A percentile compares a stretch with the other conserved stretches of the same genome.
phyloP scores from a whole-genome alignment of 1,140 invertebrate species.

The Drosophila tsacasi region DNA sequence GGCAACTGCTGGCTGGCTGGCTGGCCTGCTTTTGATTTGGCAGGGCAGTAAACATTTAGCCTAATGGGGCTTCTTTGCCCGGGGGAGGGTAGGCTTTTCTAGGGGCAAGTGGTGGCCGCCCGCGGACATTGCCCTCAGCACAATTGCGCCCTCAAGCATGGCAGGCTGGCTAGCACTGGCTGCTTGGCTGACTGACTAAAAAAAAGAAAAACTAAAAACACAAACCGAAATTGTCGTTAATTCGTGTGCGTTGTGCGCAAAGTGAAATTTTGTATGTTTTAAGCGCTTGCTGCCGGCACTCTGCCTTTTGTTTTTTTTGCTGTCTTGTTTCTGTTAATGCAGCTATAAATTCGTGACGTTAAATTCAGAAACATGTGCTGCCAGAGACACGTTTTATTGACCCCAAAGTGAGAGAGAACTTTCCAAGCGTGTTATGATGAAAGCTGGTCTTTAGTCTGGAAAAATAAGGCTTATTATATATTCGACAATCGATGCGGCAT shows the following conservation, averaged over 20 bases:
- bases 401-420: conserved; percentile 68
- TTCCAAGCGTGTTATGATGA: conserved; percentile 68
- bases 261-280: conserved; percentile 71
- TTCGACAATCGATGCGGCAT: neutral
- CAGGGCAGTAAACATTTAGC: conserved; percentile 65
- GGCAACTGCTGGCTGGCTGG: conserved; percentile 25
- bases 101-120: conserved; percentile 6
- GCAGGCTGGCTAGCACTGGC: conserved; percentile 16
- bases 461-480: neutral
- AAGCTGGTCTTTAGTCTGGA: conserved; percentile 28
- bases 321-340: conserved; percentile 71
- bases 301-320: conserved; percentile 22
- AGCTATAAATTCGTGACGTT: conserved; percentile 77
- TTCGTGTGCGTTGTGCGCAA: conserved; percentile 62
- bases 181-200: conserved; percentile 17
- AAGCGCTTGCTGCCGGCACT: conserved; percentile 33
- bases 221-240: conserved; percentile 75
- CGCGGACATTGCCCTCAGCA: conserved; percentile 71
- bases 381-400: conserved; percentile 69
- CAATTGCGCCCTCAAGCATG: conserved; percentile 81
- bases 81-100: conserved; percentile 10
- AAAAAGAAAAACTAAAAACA: conserved; percentile 44
- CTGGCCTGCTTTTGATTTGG: conserved; percentile 45
- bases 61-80: conserved; percentile 69
- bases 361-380: conserved; percentile 68